These are phyloP conservation scores for Drosophila peninsularis DNA, from an alignment of 2,888 invertebrate species.

Conservation along the genomic window DNA sequence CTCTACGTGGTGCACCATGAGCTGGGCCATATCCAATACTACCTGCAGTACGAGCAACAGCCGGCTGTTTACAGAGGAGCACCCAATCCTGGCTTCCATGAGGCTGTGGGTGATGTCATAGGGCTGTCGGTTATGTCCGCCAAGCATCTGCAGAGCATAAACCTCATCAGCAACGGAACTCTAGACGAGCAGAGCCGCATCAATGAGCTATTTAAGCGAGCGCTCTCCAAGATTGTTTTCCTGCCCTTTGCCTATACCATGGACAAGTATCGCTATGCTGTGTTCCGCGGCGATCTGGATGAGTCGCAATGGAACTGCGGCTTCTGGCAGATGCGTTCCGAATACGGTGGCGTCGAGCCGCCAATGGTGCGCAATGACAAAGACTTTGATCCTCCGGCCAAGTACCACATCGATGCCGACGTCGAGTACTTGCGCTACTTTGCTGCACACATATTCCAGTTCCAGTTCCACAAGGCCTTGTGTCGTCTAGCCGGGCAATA, in stretches of 20 bases:
- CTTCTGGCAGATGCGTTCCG: conserved; percentile 88
- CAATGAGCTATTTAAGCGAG: conserved; percentile 87
- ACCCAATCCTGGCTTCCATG: conserved; percentile 87
- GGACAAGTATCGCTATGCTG: conserved; percentile 89
- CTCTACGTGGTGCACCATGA: conserved; percentile 88
- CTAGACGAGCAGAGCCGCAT: conserved; percentile 88
- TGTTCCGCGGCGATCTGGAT: conserved; percentile 87
- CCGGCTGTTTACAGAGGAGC: conserved; percentile 87
- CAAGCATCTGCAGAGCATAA: conserved; percentile 90
- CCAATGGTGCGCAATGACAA: conserved; percentile 87
- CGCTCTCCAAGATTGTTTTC: conserved; percentile 88
- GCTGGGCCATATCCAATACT: conserved; percentile 90
- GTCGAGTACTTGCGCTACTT: conserved; percentile 89
- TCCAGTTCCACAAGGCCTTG: conserved; percentile 90
- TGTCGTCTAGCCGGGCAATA: conserved; percentile 92
- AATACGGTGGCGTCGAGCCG: conserved; percentile 88
- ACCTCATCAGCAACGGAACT: conserved; percentile 86
- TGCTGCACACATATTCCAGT: conserved; percentile 92
- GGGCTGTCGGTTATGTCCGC: conserved; percentile 89
- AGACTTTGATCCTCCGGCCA: conserved; percentile 91
- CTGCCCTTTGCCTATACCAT: conserved; percentile 89
- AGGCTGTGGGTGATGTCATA: conserved; percentile 90
- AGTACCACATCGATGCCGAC: conserved; percentile 90
- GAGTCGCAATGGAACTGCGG: conserved; percentile 88
- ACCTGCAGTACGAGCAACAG: conserved; percentile 87